phyloP scores from a whole-genome alignment of 2,888 invertebrate genomes.

The Stomorhina lunata region DNA sequence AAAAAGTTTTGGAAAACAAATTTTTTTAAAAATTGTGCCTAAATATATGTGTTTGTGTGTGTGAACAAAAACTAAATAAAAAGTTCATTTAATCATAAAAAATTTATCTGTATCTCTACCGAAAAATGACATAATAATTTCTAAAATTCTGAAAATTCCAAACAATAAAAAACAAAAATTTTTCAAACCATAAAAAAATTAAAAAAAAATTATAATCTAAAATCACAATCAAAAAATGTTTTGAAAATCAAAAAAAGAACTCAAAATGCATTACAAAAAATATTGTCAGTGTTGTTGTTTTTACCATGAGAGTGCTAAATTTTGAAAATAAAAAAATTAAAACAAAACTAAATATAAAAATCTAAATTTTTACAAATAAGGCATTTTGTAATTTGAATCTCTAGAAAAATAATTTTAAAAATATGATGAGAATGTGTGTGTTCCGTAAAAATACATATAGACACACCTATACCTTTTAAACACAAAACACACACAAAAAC shows the following conservation, averaged over 20 bases:
- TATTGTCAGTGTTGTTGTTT: too few relatives aligned
- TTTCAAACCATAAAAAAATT: conserved; percentile 32
- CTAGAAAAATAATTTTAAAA: conserved; percentile 64
- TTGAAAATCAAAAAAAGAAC: too few relatives aligned
- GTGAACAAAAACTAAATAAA: neutral
- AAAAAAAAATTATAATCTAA: conserved; percentile 33
- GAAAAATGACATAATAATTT: conserved; percentile 10
- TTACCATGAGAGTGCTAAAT: too few relatives aligned
- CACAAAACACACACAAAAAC: conserved; percentile 28
- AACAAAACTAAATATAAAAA: neutral
- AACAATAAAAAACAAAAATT: too few relatives aligned
- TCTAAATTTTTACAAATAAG: conserved; percentile 75
- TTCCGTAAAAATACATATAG: conserved; percentile 22
- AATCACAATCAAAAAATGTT: too few relatives aligned
- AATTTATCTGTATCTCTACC: neutral
- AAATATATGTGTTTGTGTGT: conserved; percentile 56
- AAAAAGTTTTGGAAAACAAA: neutral
- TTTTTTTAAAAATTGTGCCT: conserved; percentile 47
- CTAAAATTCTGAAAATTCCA: too few relatives aligned
- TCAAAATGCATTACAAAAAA: too few relatives aligned
- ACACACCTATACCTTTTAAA: neutral
- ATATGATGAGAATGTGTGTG: conserved; percentile 41
- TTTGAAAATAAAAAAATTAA: conserved; percentile 25
- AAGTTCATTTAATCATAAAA: conserved; percentile 14
- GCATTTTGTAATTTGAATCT: conserved; percentile 79